phyloP scores from a whole-genome alignment of 2,113 vertebrate genomes.

The Halcyon senegalensis region DNA sequence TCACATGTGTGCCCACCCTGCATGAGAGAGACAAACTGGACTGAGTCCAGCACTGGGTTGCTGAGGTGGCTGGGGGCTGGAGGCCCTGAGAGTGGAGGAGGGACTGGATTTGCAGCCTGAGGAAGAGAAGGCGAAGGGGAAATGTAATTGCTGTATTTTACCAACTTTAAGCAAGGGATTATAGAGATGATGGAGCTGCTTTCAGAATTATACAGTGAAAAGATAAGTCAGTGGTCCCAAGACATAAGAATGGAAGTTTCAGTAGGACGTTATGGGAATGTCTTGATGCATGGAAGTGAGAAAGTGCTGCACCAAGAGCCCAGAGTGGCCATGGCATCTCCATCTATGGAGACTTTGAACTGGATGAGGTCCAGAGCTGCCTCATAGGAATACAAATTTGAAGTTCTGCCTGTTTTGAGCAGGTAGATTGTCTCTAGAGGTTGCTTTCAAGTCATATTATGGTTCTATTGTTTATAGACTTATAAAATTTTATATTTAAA shows the following conservation, averaged over 20 bases:
- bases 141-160: not conserved
- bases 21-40: accelerated
- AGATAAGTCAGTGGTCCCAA: not conserved
- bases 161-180: not conserved
- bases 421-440: not conserved
- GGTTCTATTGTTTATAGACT: not conserved
- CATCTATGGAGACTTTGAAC: not conserved
- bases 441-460: not conserved
- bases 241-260: not conserved
- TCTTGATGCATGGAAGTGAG: not conserved
- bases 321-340: accelerated
- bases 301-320: accelerated
- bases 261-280: not conserved
- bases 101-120: not conserved
- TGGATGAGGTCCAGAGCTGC: not conserved
- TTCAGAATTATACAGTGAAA: not conserved
- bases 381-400: not conserved
- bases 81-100: not conserved
- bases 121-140: not conserved
- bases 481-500: not conserved
- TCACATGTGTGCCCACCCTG: accelerated
- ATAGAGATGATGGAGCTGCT: not conserved
- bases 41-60: not conserved
- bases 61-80: accelerated
- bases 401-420: not conserved